A percentile compares a stretch with the other conserved stretches of the same genome.
Evolutionary conservation across 2,113 vertebrate genomes (phyloP).

Genomic region (Ibidorhyncha struthersii): DNA sequence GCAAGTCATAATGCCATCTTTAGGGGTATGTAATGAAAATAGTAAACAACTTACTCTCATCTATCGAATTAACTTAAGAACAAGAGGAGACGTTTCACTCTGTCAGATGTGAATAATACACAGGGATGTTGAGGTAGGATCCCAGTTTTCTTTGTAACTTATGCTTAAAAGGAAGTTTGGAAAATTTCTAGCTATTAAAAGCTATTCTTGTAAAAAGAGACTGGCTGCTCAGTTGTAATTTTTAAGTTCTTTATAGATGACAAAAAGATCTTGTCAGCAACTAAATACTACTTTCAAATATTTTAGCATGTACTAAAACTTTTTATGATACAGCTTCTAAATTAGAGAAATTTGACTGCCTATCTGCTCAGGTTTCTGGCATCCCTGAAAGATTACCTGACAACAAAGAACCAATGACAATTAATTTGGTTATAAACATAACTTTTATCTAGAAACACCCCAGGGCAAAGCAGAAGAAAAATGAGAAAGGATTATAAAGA

Average conservation of each 20-base stretch:
- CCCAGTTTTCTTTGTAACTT: not conserved
- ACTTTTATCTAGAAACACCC: not conserved
- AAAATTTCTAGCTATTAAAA: not conserved
- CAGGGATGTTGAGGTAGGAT: not conserved
- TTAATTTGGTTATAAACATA: not conserved
- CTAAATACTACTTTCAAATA: not conserved
- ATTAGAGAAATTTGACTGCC: not conserved
- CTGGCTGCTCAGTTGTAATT: not conserved
- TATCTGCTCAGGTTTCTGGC: not conserved
- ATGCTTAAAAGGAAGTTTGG: not conserved
- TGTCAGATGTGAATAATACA: not conserved
- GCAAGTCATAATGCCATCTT: not conserved
- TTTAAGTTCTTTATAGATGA: not conserved
- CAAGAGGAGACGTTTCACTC: not conserved
- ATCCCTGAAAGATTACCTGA: not conserved
- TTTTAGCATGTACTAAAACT: not conserved
- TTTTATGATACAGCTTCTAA: constrained; percentile 1
- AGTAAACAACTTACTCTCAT: not conserved
- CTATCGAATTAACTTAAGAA: not conserved
- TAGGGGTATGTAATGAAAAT: not conserved
- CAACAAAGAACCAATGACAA: not conserved
- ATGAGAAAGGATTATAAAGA: not conserved
- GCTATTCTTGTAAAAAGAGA: not conserved
- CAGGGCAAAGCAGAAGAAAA: not conserved
- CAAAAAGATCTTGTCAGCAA: constrained; percentile 25